Evolutionary conservation across 2,797 vertebrate species (phyloP).

Genomic region (Cephalopachus bancanus): DNA sequence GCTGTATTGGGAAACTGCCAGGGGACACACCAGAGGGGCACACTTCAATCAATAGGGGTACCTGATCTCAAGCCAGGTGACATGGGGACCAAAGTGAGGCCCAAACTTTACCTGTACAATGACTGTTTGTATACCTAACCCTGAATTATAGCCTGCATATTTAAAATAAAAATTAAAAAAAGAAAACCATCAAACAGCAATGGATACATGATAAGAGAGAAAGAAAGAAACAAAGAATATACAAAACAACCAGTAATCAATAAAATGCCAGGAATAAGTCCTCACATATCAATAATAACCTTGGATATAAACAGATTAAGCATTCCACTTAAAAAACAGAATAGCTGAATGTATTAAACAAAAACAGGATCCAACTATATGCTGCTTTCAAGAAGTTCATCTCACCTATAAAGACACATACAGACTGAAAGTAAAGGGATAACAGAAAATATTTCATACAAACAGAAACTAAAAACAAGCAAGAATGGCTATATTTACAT

Average conservation of each 20-base stretch:
- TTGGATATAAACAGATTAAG: background rate
- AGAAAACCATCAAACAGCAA: background rate
- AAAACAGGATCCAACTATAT: background rate
- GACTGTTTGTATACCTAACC: too few relatives aligned
- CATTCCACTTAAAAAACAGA: background rate
- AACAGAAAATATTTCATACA: background rate
- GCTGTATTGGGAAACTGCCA: too few relatives aligned
- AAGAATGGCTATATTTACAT: background rate
- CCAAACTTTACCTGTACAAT: too few relatives aligned
- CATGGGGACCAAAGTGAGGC: too few relatives aligned
- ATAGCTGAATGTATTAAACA: background rate
- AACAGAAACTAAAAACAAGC: background rate
- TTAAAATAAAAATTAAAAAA: too few relatives aligned
- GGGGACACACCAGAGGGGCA: too few relatives aligned
- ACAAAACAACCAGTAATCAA: background rate
- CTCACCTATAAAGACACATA: background rate
- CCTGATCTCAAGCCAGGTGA: too few relatives aligned
- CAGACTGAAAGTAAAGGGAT: background rate
- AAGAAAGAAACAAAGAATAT: background rate
- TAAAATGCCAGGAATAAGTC: background rate
- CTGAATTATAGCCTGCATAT: too few relatives aligned
- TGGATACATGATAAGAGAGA: background rate
- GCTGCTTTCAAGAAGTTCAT: background rate
- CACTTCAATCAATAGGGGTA: too few relatives aligned
- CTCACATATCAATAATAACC: background rate